Conservation (phyloP, 2,113 vertebrate species). For the Clarias batrachus region DNA sequence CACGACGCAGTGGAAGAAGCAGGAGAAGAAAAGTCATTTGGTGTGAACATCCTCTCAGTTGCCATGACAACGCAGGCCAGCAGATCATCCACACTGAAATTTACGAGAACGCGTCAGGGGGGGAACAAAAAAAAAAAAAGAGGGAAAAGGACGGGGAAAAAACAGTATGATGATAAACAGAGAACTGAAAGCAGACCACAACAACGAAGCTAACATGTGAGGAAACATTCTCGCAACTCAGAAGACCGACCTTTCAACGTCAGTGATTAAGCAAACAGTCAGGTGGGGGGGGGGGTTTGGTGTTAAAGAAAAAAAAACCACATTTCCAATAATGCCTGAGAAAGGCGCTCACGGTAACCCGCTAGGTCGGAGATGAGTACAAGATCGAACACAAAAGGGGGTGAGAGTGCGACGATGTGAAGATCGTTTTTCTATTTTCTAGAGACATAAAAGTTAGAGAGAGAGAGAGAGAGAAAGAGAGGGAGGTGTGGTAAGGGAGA, state of each 20-base stretch:
- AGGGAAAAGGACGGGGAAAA: slow-evolving; percentile 29
- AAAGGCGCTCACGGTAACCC: not conserved
- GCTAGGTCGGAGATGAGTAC: not conserved
- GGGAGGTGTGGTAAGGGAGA: not conserved
- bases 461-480: not conserved
- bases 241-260: slow-evolving; percentile 33
- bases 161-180: slow-evolving; percentile 28
- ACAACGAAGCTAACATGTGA: slow-evolving; percentile 23
- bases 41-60: slow-evolving; percentile 62
- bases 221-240: slow-evolving; percentile 17
- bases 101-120: slow-evolving; percentile 54
- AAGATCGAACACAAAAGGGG: not conserved
- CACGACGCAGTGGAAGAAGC: slow-evolving; percentile 18
- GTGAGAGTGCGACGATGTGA: not conserved
- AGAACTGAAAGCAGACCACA: slow-evolving; percentile 41
- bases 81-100: slow-evolving; percentile 64
- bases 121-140: slow-evolving; percentile 55
- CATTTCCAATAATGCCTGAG: not conserved
- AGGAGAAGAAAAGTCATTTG: slow-evolving; percentile 23
- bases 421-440: slow-evolving; percentile 6
- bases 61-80: slow-evolving; percentile 71
- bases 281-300: not conserved
- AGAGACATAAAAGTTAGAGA: slow-evolving; percentile 8
- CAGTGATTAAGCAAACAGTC: not conserved
- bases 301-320: not conserved